phyloP scores from a whole-genome alignment of 64 coral and sea anemone species.

The Actinia tenebrosa region DNA sequence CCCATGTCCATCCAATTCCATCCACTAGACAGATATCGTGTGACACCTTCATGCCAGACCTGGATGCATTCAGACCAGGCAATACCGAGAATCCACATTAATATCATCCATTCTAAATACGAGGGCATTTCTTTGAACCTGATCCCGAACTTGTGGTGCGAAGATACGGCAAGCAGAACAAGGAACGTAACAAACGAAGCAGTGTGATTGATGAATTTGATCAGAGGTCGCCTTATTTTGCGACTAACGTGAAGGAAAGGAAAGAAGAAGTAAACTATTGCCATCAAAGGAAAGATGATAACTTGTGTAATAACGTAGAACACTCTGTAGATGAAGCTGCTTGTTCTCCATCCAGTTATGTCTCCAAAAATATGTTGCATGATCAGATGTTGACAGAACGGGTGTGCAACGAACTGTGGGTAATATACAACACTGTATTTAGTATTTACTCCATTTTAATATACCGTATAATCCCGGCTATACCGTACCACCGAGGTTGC shows the following conservation, averaged over 20 bases:
- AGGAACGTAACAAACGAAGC: slow-evolving; percentile 81
- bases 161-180: slow-evolving; percentile 63
- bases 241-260: slow-evolving; percentile 63
- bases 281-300: slow-evolving; percentile 81
- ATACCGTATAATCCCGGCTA: no score
- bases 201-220: slow-evolving; percentile 98
- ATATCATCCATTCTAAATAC: slow-evolving; percentile 53
- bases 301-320: slow-evolving; percentile 80
- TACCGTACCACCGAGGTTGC: no score
- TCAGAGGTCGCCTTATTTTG: slow-evolving; percentile 82
- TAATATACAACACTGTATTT: neutral
- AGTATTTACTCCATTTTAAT: neutral
- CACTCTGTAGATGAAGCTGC: slow-evolving; percentile 59
- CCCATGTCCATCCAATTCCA: slow-evolving; percentile 99
- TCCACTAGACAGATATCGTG: slow-evolving; percentile 75
- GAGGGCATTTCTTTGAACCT: slow-evolving; percentile 69
- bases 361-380: slow-evolving; percentile 83
- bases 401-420: slow-evolving; percentile 77
- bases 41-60: slow-evolving; percentile 61
- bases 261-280: slow-evolving; percentile 72
- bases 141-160: slow-evolving; percentile 63
- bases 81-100: slow-evolving; percentile 86
- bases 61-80: slow-evolving; percentile 93
- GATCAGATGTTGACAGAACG: slow-evolving; percentile 83
- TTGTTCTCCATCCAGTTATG: slow-evolving; percentile 77